Base-by-base conservation (phyloP, 2,797 vertebrate species). In the Enteromius argenteus region DNA sequence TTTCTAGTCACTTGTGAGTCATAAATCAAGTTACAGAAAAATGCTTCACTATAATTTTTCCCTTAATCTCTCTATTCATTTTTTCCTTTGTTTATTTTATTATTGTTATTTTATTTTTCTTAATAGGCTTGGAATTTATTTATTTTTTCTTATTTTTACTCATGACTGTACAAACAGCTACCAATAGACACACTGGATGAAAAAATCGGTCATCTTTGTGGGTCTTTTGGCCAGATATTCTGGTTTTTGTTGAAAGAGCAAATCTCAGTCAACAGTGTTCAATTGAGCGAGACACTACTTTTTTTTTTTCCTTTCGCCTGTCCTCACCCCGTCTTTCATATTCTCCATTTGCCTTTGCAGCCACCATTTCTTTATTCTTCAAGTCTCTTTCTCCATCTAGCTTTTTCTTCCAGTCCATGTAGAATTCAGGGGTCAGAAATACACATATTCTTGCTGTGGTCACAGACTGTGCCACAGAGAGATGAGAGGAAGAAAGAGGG, bases 251-350 rank as follows among this genome's bases (percentile, higher is more conserved):
- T 66, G n/a, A 42, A 79, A 72, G 21, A 69, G 44, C 51, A 46
- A 49, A 77, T 74, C 73, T 89, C 89, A 87, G 78, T 90, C 87
- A 78, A 83, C 78, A 60, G 56, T 88, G 89, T 82, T 90, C 74
- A 86, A 80, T 82, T 83, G 66, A 90, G 89, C 84, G 7, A 85
- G 42, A 77, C 84, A 46, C 30, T 30, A 49, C 46, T 62, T 30
- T 30, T 83, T 86, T 86, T 87, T 83, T 86, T 86, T 87, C 86
- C 89, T 86, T 81, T 76, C 84, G 84, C 79, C 84, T 49, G 49
- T 84, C 66, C 72, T 86, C 89, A 67, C 44, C 23, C 51, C 80
- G n/a, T 66, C 49, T 79, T 71, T 84, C 27, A 75, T 39, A 79
- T 77, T 85, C 32, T 75, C 42, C 71, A 39, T 66, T 56, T 68